Base-by-base conservation (phyloP, 2,888 invertebrate genomes). In the Catocala nupta region DNA sequence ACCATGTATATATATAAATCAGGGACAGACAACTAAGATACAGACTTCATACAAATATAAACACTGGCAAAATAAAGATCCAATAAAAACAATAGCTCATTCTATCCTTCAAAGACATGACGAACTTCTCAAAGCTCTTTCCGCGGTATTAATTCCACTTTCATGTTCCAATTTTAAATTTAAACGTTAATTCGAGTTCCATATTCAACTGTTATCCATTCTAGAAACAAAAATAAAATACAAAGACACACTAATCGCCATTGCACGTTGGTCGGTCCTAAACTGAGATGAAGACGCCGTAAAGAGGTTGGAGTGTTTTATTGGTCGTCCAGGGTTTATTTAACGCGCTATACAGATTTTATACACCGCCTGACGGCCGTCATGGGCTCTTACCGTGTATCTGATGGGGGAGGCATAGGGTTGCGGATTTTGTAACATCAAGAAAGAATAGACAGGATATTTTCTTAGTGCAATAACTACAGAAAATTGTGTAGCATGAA, bases 301-400 rank as follows among this genome's bases (percentile, higher is more conserved):
- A 77, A 77, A 77, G 74, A 75, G 63, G 61, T 63, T 60, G 50
- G 78, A 77, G 77, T 77, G 77, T 75, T 77, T 77, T 77, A 77
- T 75, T 61, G 83, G 72, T 81, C 88, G 83, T 90, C 87, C 81
- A 85, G 86, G 89, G 86, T 91, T 91, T 91, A 91, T 90, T 92
- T 90, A 89, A 92, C 90, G 89, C 83, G 81, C 85, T 86, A 87
- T 91, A 90, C 88, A 87, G 91, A 92, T 92, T 92, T 91, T 92
- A 90, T 91, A 88, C 85, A 81, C 85, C 83, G 88, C 87, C 80
- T 79, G 80, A 71, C 79, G 88, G 84, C 86, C 89, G 85, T 77
- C 74, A 72, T 72, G 73, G 70, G 71, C 71, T 73, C 71, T 79
- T 71, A 75, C 62, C 54, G 52, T 5, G 67, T 72, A 74, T 74